Conservation (phyloP, 1,140 invertebrate species). For the Cataglyphis hispanica region DNA sequence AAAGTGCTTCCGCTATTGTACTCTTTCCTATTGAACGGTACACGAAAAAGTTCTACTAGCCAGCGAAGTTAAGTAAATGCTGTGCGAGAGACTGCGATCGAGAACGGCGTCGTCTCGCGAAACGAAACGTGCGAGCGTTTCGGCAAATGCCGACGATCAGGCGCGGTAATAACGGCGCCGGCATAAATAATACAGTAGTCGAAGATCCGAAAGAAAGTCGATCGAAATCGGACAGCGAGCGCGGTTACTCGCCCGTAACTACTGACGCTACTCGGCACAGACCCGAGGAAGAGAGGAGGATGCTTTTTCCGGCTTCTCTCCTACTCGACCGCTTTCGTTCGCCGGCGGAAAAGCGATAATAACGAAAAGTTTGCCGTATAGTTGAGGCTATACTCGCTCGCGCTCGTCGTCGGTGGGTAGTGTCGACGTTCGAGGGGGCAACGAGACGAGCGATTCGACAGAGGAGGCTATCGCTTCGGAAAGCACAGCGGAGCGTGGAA, state of each 20-base stretch:
- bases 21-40: constrained; percentile 44
- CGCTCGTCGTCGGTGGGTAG: constrained; percentile 37
- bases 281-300: constrained; percentile 6
- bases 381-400: constrained; percentile 40
- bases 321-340: constrained; percentile 49
- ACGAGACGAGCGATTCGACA: background rate
- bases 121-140: constrained; percentile 45
- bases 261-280: constrained; percentile 36
- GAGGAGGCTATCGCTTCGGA: constrained; percentile 39
- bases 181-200: constrained; percentile 63
- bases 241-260: constrained; percentile 55
- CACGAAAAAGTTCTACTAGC: constrained; percentile 38
- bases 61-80: constrained; percentile 49
- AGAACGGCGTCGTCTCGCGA: constrained; percentile 8
- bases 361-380: constrained; percentile 76
- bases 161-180: constrained; percentile 53
- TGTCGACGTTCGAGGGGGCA: constrained; percentile 25
- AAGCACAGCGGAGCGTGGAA: constrained; percentile 75
- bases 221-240: constrained; percentile 28
- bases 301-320: constrained; percentile 65
- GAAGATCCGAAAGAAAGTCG: constrained; percentile 49
- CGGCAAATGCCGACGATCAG: constrained; percentile 62
- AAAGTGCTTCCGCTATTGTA: constrained; percentile 61
- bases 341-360: constrained; percentile 73
- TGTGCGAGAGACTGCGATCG: constrained; percentile 22